Evolutionary conservation across 2,113 vertebrate genomes (phyloP).

Genomic region (Chionis minor): DNA sequence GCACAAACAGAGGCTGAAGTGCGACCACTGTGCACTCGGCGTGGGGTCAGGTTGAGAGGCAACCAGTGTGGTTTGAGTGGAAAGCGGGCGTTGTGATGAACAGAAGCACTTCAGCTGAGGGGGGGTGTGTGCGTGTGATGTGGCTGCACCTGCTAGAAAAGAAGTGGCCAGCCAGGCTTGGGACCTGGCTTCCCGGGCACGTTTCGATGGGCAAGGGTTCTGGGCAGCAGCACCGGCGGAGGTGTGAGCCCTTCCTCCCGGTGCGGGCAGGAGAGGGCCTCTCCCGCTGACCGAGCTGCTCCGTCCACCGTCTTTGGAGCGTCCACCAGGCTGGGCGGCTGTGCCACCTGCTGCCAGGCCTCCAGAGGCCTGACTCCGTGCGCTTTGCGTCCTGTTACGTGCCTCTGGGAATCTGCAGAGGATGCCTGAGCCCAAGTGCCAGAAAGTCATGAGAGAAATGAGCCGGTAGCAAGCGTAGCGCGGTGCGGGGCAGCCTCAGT

Average conservation of each 20-base stretch:
- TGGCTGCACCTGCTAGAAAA: not conserved
- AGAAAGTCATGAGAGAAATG: not conserved
- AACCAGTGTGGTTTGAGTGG: accelerated
- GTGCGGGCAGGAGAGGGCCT: no score
- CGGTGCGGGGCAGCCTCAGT: no score
- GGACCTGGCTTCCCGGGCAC: not conserved
- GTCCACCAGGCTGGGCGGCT: not conserved
- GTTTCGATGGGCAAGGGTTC: no score
- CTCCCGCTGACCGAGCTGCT: accelerated
- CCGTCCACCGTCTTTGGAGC: no score
- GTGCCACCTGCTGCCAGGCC: no score
- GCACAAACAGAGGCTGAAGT: not conserved
- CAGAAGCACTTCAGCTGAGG: accelerated
- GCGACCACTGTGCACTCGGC: accelerated
- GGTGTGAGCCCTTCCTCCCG: not conserved
- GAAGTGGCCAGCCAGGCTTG: not conserved
- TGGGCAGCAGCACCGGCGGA: accelerated
- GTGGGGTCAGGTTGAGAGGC: not conserved
- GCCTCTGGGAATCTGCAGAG: not conserved
- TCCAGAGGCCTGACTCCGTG: accelerated
- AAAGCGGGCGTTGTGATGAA: not conserved
- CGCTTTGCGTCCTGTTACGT: not conserved
- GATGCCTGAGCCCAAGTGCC: not conserved
- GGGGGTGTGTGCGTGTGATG: not conserved
- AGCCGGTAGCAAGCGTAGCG: not conserved